Percentiles rank a stretch among this genome's conserved stretches.
Evolutionary conservation across 2,888 invertebrate species (phyloP).

Genomic region (Geotrupes spiniger): DNA sequence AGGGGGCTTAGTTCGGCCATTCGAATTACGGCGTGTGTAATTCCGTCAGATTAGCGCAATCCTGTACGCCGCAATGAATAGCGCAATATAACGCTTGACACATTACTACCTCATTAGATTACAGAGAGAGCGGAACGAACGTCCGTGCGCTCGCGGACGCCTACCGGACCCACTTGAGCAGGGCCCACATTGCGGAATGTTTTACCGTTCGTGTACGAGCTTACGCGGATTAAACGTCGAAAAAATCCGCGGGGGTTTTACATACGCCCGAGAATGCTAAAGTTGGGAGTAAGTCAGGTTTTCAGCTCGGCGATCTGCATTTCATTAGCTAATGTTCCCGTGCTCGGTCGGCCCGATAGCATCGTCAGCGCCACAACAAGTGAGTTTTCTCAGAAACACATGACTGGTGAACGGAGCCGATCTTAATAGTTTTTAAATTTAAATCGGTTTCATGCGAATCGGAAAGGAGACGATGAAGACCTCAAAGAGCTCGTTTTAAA

Average conservation of each 20-base stretch:
- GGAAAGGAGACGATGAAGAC: no score
- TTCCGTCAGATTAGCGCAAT: slow-evolving; percentile 51
- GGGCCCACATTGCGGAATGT: not conserved
- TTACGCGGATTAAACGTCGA: slow-evolving; percentile 4
- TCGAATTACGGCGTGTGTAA: slow-evolving; percentile 49
- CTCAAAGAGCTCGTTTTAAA: no score
- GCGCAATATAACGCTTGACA: slow-evolving; percentile 48
- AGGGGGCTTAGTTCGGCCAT: slow-evolving; percentile 43
- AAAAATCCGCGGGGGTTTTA: slow-evolving; percentile 4
- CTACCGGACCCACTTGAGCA: slow-evolving; percentile 6
- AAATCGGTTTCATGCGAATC: no score
- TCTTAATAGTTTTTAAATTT: no score
- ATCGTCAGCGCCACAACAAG: slow-evolving; percentile 19
- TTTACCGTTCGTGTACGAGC: slow-evolving; percentile 5
- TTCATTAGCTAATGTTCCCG: slow-evolving; percentile 29
- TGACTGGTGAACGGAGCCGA: slow-evolving; percentile 2
- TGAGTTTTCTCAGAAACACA: slow-evolving; percentile 18
- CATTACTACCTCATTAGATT: slow-evolving; percentile 51
- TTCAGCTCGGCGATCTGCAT: slow-evolving; percentile 27
- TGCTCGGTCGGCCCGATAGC: slow-evolving; percentile 26
- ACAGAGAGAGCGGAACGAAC: slow-evolving; percentile 9
- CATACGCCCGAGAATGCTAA: slow-evolving; percentile 11
- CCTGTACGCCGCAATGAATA: slow-evolving; percentile 47
- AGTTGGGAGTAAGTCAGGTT: slow-evolving; percentile 24
- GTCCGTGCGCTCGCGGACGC: not conserved